Conservation (phyloP, 2,888 invertebrate genomes). For the Lomographa bimaculata region DNA sequence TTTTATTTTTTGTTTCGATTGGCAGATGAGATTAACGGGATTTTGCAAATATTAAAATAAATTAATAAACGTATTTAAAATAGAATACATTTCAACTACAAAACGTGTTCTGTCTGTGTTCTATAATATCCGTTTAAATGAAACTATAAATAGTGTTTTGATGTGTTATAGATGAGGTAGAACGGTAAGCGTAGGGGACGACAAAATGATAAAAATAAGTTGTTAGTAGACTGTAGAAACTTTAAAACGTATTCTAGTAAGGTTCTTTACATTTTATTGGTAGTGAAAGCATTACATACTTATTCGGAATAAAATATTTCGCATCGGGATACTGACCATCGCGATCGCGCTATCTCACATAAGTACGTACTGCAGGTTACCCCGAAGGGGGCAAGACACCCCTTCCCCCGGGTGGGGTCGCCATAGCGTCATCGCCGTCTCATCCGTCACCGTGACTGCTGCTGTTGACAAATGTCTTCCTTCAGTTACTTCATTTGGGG, state of each 20-base stretch:
- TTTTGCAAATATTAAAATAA: slow-evolving; percentile 24
- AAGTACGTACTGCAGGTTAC: slow-evolving; percentile 30
- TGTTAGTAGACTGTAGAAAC: not conserved
- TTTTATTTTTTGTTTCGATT: slow-evolving; percentile 10
- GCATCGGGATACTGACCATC: slow-evolving; percentile 21
- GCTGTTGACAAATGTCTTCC: slow-evolving; percentile 66
- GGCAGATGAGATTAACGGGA: slow-evolving; percentile 24
- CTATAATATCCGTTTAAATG: slow-evolving; percentile 5
- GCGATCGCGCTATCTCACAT: slow-evolving; percentile 22
- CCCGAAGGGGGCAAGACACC: slow-evolving; percentile 27
- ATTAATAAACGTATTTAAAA: slow-evolving; percentile 20
- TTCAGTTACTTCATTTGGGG: slow-evolving; percentile 50
- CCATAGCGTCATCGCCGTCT: slow-evolving; percentile 46
- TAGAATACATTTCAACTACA: slow-evolving; percentile 21
- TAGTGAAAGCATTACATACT: too few species aligned
- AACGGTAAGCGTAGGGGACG: slow-evolving; percentile 10
- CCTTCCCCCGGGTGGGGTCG: slow-evolving; percentile 10
- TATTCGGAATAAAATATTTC: slow-evolving; percentile 5
- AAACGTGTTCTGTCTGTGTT: slow-evolving; percentile 26
- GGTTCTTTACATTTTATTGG: too few species aligned
- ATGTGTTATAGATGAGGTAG: slow-evolving; percentile 12
- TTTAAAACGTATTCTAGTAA: not conserved
- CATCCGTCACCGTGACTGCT: slow-evolving; percentile 66
- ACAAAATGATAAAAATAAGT: slow-evolving; percentile 17
- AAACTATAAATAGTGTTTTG: slow-evolving; percentile 19